Base-by-base conservation (phyloP, 2,888 invertebrate genomes). In the Agriopis leucophaearia region DNA sequence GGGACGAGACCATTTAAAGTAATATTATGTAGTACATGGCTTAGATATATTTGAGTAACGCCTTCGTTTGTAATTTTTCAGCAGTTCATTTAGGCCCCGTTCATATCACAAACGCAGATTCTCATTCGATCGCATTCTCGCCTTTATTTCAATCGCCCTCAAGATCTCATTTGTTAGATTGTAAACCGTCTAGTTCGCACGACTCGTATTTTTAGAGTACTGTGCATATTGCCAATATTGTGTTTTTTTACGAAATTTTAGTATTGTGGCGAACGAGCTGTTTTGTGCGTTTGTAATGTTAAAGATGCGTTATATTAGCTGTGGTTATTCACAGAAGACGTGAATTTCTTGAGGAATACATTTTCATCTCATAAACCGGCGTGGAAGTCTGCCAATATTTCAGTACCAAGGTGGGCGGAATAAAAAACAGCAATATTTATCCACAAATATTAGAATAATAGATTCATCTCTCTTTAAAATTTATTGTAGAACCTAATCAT, bases 1-100 rank as follows among this genome's bases (percentile, higher is more conserved):
- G 80, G 75, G 74, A 75, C 79, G 80, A 79, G 83, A 83, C 69
- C 71, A 71, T 80, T 82, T 80, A 74, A 77, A 74, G 61, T 77
- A 76, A 75, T 77, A 75, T 72, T 63, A 55, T 57, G 54, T 67
- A 61, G 50, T 59, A 71, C 16, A 66, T 61, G 57, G 54, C 42
- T 50, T 59, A 64, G 44, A 65, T 59, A 64, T 42, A 40, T 62
- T 64, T 67, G 18, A n/a, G n/a, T 13, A 42, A 36, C 38, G 58
- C 59, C n/a, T 48, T 54, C 48, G 51, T 61, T 61, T 60, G 45
- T 38, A 66, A 27, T 51, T n/a, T 27, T 16, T 48, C 9, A 54
- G 47, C 47, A 38, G 16, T 54, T 54, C 16, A 16, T 54, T 54
- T 54, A 27, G 27, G 4, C 27, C 27, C 27, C 27, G 27, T 27